phyloP scores from a whole-genome alignment of 2,797 vertebrate genomes.

The Rhabdophis nuchalis region DNA sequence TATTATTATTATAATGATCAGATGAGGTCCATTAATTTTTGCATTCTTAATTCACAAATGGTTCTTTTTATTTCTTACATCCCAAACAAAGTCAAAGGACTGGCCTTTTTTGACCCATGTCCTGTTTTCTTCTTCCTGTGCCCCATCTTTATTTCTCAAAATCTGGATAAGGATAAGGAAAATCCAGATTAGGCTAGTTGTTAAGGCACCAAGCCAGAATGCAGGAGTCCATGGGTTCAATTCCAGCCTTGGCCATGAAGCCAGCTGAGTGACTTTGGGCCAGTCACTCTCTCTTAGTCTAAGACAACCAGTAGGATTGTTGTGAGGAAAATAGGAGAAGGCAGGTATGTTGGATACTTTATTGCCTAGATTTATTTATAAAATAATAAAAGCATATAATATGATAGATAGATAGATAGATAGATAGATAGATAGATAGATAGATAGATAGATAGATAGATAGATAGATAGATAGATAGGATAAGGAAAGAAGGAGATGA shows the following conservation, averaged over 20 bases:
- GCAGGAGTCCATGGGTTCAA: background rate
- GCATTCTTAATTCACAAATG: background rate
- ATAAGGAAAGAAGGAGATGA: background rate
- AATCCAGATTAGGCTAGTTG: background rate
- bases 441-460: background rate
- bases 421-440: background rate
- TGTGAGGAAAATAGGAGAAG: too few relatives aligned
- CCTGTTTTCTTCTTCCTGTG: background rate
- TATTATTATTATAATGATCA: background rate
- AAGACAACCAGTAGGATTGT: background rate
- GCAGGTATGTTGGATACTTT: background rate
- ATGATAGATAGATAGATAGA: background rate
- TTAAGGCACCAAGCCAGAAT: background rate
- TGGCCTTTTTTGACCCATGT: background rate
- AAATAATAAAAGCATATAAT: background rate
- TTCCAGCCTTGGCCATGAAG: background rate
- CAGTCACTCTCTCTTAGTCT: background rate
- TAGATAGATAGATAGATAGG: background rate
- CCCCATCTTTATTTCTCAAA: background rate
- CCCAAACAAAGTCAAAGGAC: background rate
- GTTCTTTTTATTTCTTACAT: background rate
- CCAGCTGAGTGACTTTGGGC: background rate
- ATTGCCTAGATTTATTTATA: background rate
- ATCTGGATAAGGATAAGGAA: background rate
- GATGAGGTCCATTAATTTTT: background rate